Percentiles rank a stretch among this genome's conserved stretches.
phyloP scores from a whole-genome alignment of 2,888 invertebrate species.

The Cepaea hortensis region DNA sequence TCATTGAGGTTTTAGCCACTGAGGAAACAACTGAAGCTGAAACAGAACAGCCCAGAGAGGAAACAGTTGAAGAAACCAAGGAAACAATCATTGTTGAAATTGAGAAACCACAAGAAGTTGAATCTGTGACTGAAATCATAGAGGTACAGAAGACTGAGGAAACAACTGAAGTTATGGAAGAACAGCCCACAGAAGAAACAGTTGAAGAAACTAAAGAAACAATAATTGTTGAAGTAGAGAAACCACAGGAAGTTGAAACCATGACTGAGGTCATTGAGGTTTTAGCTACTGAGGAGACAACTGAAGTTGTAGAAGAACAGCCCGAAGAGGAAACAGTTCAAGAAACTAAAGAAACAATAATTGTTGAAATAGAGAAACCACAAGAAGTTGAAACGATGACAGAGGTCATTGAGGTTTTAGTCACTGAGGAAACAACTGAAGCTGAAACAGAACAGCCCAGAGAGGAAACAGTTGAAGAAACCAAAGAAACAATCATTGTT shows the following conservation, averaged over 20 bases:
- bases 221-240: slow-evolving; percentile 22
- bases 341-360: slow-evolving; percentile 35
- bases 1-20: background rate
- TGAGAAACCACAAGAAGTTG: slow-evolving; percentile 35
- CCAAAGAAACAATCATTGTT: slow-evolving; percentile 52
- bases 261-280: slow-evolving; percentile 33
- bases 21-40: slow-evolving; percentile 34
- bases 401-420: slow-evolving; percentile 44
- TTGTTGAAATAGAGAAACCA: slow-evolving; percentile 33
- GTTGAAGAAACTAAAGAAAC: slow-evolving; percentile 42
- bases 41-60: slow-evolving; percentile 46
- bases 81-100: slow-evolving; percentile 40
- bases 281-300: slow-evolving; percentile 31
- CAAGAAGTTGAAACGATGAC: slow-evolving; percentile 38
- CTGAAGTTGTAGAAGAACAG: slow-evolving; percentile 41
- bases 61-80: slow-evolving; percentile 32
- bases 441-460: slow-evolving; percentile 52
- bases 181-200: slow-evolving; percentile 40
- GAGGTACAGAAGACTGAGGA: slow-evolving; percentile 22
- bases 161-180: slow-evolving; percentile 42
- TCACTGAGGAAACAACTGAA: slow-evolving; percentile 38
- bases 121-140: slow-evolving; percentile 35
- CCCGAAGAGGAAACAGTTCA: slow-evolving; percentile 43
- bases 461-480: slow-evolving; percentile 53
- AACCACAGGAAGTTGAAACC: slow-evolving; percentile 43